A percentile compares a stretch with the other conserved stretches of the same genome.
Evolutionary conservation across 1,140 invertebrate genomes (phyloP).

Genomic region (Brachionus koreanus): DNA sequence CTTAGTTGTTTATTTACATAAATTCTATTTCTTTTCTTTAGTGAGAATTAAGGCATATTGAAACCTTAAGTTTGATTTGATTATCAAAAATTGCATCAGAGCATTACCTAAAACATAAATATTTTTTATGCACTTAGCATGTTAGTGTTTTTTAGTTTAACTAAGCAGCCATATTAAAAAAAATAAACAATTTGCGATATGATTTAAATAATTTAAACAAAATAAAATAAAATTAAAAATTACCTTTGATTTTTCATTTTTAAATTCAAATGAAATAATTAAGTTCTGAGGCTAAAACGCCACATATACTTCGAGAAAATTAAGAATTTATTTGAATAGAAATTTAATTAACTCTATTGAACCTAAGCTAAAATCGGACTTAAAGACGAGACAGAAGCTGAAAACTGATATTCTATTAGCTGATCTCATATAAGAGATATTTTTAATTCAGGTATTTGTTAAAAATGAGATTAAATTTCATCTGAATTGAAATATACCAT

Average conservation of each 20-base stretch:
- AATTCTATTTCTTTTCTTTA: background rate
- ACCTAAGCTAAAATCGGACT: background rate
- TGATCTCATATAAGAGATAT: background rate
- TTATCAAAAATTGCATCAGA: background rate
- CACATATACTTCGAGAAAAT: too few relatives aligned
- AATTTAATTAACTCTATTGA: too few relatives aligned
- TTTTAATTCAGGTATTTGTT: background rate
- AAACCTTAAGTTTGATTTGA: background rate
- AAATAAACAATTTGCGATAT: background rate
- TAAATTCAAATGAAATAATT: too few relatives aligned
- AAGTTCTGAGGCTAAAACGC: too few relatives aligned
- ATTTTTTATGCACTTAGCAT: background rate
- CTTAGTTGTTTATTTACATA: background rate
- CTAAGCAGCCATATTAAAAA: background rate
- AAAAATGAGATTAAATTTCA: background rate
- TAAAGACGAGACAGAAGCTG: background rate
- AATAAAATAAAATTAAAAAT: background rate
- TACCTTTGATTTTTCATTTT: too few relatives aligned
- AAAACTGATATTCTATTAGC: background rate
- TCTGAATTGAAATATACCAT: background rate
- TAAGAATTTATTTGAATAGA: too few relatives aligned
- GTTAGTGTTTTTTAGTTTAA: background rate
- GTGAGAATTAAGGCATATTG: background rate
- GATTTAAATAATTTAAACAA: background rate
- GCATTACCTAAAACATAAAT: background rate